Base-by-base conservation (phyloP, 1,140 invertebrate genomes). In the Tetragonula clypearis region DNA sequence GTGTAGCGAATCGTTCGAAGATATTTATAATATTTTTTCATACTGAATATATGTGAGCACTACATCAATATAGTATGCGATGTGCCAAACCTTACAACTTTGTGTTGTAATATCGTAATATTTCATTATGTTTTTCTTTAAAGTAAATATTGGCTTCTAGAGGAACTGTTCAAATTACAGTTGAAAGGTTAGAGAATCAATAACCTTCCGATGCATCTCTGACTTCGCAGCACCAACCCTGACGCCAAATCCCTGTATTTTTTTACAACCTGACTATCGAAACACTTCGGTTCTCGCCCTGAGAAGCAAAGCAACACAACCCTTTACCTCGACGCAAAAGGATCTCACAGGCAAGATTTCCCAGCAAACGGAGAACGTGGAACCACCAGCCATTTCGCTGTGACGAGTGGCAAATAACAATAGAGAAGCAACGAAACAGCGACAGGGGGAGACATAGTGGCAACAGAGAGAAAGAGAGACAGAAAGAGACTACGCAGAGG, bases 401-500 rank as follows among this genome's bases (percentile, higher is more conserved):
- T 30, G 62, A 6, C n/a, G 9, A 60, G 69, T 85, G 66, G 72
- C 76, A 66, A 56, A 56, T 79, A 84, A 73, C 76, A n/a, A 84
- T 53, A 49, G 17, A 14, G 9, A 53, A 11, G 35, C 6, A 11
- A 68, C 6, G 26, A 26, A 11, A 62, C 12, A 19, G 62, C 11
- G n/a, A 5, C 11, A 6, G 1, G 14, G 23, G 14, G n/a, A 1
- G 62, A 12, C 2, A 4, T 1, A 14, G 26, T 41, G 41, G 23
- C 2, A 11, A 62, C 23, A 30, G n/a, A 5, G n/a, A 15, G 3
- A n/a, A 12, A 26, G n/a, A 1, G 62, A 12, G 12, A 4, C 4
- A 14, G 19, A 30, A 49, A 74, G 11, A n/a, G 9, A 17, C 12
- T 23, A 23, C 17, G 3, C 12, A 23, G 11, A 9, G 19, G 23